These are phyloP conservation scores for Glaucomys volans DNA, from an alignment of 2,113 vertebrate species.

Conservation along the genomic window DNA sequence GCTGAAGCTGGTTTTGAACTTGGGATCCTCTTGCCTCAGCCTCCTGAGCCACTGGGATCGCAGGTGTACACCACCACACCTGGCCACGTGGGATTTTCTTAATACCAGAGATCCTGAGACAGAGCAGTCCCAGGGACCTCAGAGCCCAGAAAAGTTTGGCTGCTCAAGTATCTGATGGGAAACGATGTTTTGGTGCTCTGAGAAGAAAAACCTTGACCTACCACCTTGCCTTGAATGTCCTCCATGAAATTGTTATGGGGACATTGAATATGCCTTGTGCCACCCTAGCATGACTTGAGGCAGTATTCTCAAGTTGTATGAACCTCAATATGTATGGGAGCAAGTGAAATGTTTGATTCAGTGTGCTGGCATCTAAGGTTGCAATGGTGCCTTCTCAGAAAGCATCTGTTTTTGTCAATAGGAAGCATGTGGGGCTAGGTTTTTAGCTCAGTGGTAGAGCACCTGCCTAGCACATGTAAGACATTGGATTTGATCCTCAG, in stretches of 20 bases:
- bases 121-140: background rate
- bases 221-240: background rate
- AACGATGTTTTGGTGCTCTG: background rate
- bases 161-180: background rate
- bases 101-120: background rate
- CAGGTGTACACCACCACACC: no score
- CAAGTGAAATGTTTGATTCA: background rate
- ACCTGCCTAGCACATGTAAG: no score
- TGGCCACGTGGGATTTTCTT: background rate
- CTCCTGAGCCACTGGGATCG: no score
- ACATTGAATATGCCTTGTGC: background rate
- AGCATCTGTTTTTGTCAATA: background rate
- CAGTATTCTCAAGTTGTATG: accelerated
- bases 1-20: no score
- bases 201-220: background rate
- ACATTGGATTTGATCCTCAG: no score
- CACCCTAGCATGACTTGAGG: background rate
- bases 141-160: background rate
- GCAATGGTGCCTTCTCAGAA: background rate
- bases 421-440: no score
- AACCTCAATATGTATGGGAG: background rate
- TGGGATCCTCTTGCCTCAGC: no score
- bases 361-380: background rate
- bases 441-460: no score
- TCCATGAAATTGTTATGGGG: background rate